Evolutionary conservation across 2,888 invertebrate species (phyloP), one percentile per base, ranked within the genome.

Genomic region (Eutolmus rufibarbis): DNA sequence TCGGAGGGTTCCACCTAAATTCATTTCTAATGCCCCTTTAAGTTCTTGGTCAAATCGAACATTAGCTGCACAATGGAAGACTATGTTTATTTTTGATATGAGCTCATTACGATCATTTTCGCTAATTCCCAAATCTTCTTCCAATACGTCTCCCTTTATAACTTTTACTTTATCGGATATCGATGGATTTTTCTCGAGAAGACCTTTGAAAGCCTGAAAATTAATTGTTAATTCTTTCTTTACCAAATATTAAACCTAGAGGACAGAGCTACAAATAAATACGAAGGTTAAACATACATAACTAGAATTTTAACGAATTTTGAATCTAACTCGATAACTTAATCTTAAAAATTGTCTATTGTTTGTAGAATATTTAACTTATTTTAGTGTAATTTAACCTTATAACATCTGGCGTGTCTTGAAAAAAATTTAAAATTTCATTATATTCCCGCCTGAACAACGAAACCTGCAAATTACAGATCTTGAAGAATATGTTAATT

Each of bases 51-150:
- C 98, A 90, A 98, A 98, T 92, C 95, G 94, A 74, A 98, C 96
- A 90, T 97, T 97, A 7, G 97, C 97, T 0, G 97, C 97, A 91
- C 96, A 96, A 91, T 97, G 97, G 91, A 97, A 96, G 0, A 97
- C 94, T 14, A 97, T 94, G 85, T 96, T 94, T 78, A 96, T 95
- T 82, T 95, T 94, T 51, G 94, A 92, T 88, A 94, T 93, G 23
- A 97, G 91, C 84, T 94, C 93, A 79, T 93, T 91, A 78, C 94
- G 94, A 89, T 95, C 95, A 37, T 94, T 93, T 34, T 93, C 91
- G 46, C 94, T 94, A 28, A 96, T 92, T 0, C 95, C 95, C 77
- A 96, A 93, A 23, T 93, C 93, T 3, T 94, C 94, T 76, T 93
- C 93, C 23, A 94, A 92, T 19, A 95, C 94, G 90, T 96, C 96